Percentiles rank a stretch among this genome's conserved stretches.
Evolutionary conservation across 2,888 invertebrate genomes (phyloP).

Genomic region (Chrysolina oricalcia): DNA sequence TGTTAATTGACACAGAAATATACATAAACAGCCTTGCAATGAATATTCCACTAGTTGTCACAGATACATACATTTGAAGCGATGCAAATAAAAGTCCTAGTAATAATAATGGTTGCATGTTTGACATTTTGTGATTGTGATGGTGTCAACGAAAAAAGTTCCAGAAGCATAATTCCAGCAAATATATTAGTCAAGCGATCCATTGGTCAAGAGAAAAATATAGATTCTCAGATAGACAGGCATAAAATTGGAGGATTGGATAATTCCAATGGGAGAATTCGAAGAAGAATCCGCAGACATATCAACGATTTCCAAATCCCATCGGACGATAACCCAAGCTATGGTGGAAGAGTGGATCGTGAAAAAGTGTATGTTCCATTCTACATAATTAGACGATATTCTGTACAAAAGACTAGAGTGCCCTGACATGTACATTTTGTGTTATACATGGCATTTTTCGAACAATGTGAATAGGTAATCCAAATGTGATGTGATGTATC

Average conservation of each 20-base stretch:
- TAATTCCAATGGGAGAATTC: not conserved
- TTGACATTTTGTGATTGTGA: not conserved
- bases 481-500: too few relatives aligned
- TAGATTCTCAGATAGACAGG: not conserved
- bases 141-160: not conserved
- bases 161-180: not conserved
- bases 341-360: not conserved
- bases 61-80: not conserved
- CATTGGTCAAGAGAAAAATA: not conserved
- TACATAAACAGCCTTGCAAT: not conserved
- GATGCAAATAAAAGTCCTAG: not conserved
- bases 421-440: not conserved
- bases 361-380: not conserved
- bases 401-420: not conserved
- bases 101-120: not conserved
- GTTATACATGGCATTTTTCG: too few relatives aligned
- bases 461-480: too few relatives aligned
- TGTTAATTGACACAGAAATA: not conserved
- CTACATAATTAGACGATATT: not conserved
- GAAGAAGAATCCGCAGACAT: not conserved
- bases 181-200: not conserved
- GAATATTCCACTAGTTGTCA: not conserved
- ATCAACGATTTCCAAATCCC: not conserved
- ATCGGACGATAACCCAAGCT: not conserved
- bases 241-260: not conserved